phyloP scores from a whole-genome alignment of 2,888 invertebrate species.

The Uloborus plumipes region DNA sequence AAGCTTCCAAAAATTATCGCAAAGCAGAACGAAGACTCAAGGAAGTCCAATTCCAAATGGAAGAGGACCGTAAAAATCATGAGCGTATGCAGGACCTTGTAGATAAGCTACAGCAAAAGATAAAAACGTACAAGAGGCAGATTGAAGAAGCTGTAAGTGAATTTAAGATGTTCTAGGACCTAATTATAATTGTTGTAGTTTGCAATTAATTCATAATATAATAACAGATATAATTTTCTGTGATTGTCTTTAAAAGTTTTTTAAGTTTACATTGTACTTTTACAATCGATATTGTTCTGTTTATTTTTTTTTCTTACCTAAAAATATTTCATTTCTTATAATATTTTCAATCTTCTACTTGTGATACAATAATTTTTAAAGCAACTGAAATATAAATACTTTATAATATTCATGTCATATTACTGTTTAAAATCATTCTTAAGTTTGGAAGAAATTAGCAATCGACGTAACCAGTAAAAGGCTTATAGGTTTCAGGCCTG shows the following conservation, averaged over 20 bases:
- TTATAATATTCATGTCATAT: too few relatives aligned
- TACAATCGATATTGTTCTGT: not conserved
- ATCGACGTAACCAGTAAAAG: too few relatives aligned
- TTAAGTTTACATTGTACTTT: not conserved
- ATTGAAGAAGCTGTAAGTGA: slow-evolving; percentile 92
- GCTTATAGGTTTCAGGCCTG: too few relatives aligned
- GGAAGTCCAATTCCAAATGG: slow-evolving; percentile 97
- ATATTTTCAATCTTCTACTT: too few relatives aligned
- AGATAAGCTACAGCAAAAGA: slow-evolving; percentile 99
- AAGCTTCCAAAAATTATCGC: slow-evolving; percentile 98
- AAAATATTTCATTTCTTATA: too few relatives aligned
- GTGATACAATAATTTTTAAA: too few relatives aligned
- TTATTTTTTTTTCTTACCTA: not conserved
- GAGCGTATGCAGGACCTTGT: slow-evolving; percentile 99
- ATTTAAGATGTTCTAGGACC: not conserved
- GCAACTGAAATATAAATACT: too few relatives aligned
- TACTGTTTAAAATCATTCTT: too few relatives aligned
- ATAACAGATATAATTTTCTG: not conserved
- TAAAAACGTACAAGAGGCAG: slow-evolving; percentile 99
- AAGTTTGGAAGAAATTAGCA: too few relatives aligned
- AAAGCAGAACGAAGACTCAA: slow-evolving; percentile 97
- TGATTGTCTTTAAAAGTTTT: not conserved
- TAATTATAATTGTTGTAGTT: not conserved
- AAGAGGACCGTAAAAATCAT: slow-evolving; percentile 99
- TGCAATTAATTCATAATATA: not conserved